A percentile compares a stretch with the other conserved stretches of the same genome.
Evolutionary conservation across 1,140 invertebrate genomes (phyloP).

Genomic region (Drosophila rhopaloa): DNA sequence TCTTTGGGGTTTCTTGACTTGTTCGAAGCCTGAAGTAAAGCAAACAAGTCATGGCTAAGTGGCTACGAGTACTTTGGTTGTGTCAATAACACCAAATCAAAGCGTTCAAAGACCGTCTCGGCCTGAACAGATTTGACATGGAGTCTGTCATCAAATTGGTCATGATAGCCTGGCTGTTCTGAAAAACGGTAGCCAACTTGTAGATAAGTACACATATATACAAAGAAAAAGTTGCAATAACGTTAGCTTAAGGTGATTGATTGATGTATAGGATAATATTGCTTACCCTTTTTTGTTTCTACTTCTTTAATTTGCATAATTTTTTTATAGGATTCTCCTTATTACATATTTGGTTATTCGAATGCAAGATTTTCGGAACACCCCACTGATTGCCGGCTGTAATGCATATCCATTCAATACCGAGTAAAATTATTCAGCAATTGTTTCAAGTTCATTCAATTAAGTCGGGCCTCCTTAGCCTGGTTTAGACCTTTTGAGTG

Average conservation of each 20-base stretch:
- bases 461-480: slow-evolving; percentile 28
- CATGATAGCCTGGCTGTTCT: slow-evolving; percentile 30
- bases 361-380: slow-evolving; percentile 25
- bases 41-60: slow-evolving; percentile 42
- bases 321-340: too few species aligned
- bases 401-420: slow-evolving; percentile 34
- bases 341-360: not conserved
- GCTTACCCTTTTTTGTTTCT: too few species aligned
- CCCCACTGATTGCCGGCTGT: not conserved
- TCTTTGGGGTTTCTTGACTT: not conserved
- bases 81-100: slow-evolving; percentile 71
- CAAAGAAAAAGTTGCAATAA: too few species aligned
- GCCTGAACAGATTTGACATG: slow-evolving; percentile 10
- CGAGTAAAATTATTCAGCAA: slow-evolving; percentile 55
- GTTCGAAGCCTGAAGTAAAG: not conserved
- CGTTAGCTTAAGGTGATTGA: too few species aligned
- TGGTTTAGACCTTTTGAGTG: slow-evolving; percentile 52
- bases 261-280: not conserved
- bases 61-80: slow-evolving; percentile 35
- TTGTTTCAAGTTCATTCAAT: slow-evolving; percentile 78
- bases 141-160: slow-evolving; percentile 28
- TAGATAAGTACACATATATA: not conserved
- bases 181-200: slow-evolving; percentile 8
- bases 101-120: slow-evolving; percentile 53
- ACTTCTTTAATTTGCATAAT: too few species aligned